A percentile compares a stretch with the other conserved stretches of the same genome.
Evolutionary conservation across 2,888 invertebrate species (phyloP).

Genomic region (Xanthostigma xanthostigma): DNA sequence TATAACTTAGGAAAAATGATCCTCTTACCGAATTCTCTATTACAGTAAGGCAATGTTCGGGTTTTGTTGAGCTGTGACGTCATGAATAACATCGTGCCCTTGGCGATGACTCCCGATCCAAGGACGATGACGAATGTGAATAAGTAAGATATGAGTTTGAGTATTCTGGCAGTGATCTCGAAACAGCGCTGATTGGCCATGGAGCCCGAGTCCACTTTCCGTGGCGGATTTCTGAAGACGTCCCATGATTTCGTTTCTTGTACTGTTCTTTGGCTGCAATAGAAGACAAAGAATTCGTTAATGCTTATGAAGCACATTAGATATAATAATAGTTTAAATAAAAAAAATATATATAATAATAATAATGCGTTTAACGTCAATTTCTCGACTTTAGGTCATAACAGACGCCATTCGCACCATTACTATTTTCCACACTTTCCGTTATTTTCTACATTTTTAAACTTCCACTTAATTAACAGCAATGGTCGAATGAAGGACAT

Average conservation of each 20-base stretch:
- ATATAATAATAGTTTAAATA: no score
- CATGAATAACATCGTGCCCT: slow-evolving; percentile 82
- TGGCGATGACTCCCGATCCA: slow-evolving; percentile 71
- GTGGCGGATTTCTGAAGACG: slow-evolving; percentile 85
- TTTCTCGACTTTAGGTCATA: no score
- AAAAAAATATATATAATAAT: no score
- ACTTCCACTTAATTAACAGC: no score
- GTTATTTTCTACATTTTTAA: no score
- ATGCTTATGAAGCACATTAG: no score
- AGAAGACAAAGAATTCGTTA: slow-evolving; percentile 18
- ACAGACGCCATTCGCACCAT: no score
- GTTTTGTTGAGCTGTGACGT: slow-evolving; percentile 73
- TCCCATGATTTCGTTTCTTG: slow-evolving; percentile 93
- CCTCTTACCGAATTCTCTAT: slow-evolving; percentile 62
- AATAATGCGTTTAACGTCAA: no score
- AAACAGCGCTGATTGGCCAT: slow-evolving; percentile 79
- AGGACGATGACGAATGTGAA: slow-evolving; percentile 76
- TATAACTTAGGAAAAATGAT: no score
- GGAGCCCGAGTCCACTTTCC: slow-evolving; percentile 75
- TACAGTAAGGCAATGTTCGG: slow-evolving; percentile 65
- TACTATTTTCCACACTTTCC: no score
- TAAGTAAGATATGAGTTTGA: slow-evolving; percentile 73
- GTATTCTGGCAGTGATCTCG: slow-evolving; percentile 67
- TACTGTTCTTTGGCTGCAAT: slow-evolving; percentile 62
- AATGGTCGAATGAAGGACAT: no score